phyloP scores from a whole-genome alignment of 2,888 invertebrate species.

The Rhabditoides inermis region DNA sequence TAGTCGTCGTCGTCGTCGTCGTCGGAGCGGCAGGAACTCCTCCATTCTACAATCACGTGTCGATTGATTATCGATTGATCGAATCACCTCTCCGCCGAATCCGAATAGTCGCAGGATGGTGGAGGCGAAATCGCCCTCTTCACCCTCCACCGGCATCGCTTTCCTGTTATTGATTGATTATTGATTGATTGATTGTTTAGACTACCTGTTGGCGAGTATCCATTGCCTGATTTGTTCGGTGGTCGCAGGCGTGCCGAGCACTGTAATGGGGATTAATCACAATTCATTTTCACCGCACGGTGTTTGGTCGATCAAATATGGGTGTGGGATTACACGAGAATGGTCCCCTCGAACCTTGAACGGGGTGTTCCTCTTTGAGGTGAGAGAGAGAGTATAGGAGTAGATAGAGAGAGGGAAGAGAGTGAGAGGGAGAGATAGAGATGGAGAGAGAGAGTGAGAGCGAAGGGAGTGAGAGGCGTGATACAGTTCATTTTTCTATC shows the following conservation, averaged over 20 bases:
- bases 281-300: too few relatives aligned
- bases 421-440: background rate
- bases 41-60: too few relatives aligned
- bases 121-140: conserved; percentile 33
- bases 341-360: too few relatives aligned
- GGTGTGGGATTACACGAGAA: too few relatives aligned
- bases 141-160: conserved; percentile 21
- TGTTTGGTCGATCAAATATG: too few relatives aligned
- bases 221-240: conserved; percentile 45
- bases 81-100: background rate
- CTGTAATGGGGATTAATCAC: too few relatives aligned
- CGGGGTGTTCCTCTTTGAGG: too few relatives aligned
- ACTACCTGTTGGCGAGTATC: conserved; percentile 37
- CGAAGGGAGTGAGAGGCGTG: background rate
- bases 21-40: background rate
- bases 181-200: conserved; percentile 32
- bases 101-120: conserved; percentile 23
- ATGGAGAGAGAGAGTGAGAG: background rate
- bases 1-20: conserved; percentile 8
- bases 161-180: conserved; percentile 43
- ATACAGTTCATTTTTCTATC: too few relatives aligned
- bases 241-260: conserved; percentile 36
- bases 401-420: background rate
- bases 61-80: too few relatives aligned
- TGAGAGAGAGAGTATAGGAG: background rate